These are phyloP conservation scores for Biston stratarius DNA, from an alignment of 2,888 invertebrate species.

Conservation along the genomic window DNA sequence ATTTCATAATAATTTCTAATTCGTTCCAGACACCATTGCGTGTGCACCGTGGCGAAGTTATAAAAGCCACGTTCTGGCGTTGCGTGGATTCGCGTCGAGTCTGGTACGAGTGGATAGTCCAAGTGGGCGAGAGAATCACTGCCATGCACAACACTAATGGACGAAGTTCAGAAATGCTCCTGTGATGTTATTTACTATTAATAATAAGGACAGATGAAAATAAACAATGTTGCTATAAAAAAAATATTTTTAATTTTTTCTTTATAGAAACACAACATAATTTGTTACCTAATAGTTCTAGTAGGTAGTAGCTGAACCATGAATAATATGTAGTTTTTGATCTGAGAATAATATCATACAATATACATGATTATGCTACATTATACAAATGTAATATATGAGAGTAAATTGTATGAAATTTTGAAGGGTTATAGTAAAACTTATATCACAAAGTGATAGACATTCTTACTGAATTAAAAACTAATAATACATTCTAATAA, in stretches of 20 bases:
- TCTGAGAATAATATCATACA: no score
- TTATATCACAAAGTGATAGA: no score
- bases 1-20: neutral
- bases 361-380: no score
- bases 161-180: constrained; percentile 79
- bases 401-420: no score
- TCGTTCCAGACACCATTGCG: constrained; percentile 89
- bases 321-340: no score
- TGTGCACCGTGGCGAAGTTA: constrained; percentile 89
- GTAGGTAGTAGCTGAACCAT: no score
- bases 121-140: constrained; percentile 68
- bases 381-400: no score
- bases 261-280: neutral
- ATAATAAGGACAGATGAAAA: neutral
- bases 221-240: constrained; percentile 6
- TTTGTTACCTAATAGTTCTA: neutral
- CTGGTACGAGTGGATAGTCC: constrained; percentile 97
- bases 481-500: no score
- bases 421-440: no score
- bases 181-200: constrained; percentile 58
- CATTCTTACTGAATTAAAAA: no score
- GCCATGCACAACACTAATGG: constrained; percentile 75
- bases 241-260: constrained; percentile 18
- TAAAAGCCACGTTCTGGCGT: constrained; percentile 96
- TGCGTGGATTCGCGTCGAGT: constrained; percentile 92